These are phyloP conservation scores for Ahaetulla prasina DNA, from an alignment of 2,113 vertebrate genomes.

Conservation along the genomic window DNA sequence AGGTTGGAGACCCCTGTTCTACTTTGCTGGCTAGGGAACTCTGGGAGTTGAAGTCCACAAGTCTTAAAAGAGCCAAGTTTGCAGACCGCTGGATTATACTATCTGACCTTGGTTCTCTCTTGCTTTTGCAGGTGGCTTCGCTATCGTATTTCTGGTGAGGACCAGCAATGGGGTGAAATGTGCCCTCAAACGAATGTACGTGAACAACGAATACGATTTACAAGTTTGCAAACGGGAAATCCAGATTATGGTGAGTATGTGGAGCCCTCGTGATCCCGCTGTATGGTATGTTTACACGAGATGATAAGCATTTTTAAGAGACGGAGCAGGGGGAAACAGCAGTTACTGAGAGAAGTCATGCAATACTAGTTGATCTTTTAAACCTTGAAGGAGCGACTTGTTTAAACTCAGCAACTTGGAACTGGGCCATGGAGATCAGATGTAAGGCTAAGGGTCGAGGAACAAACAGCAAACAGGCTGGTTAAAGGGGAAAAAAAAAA, in stretches of 20 bases:
- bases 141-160: conserved; percentile 92
- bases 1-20: too few species aligned
- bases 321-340: not conserved
- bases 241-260: conserved; percentile 91
- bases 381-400: not conserved
- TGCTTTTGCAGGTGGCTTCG: conserved; percentile 85
- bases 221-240: conserved; percentile 96
- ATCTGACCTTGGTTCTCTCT: conserved; percentile 12
- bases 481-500: too few species aligned
- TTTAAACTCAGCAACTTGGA: not conserved
- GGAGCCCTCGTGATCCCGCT: rapidly evolving
- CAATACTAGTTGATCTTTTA: not conserved
- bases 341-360: too few species aligned
- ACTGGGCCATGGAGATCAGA: not conserved
- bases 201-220: conserved; percentile 94
- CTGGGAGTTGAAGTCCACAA: too few species aligned
- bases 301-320: not conserved
- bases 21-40: too few species aligned
- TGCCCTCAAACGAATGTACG: conserved; percentile 97
- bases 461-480: not conserved
- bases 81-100: too few species aligned
- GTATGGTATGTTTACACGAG: not conserved
- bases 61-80: too few species aligned
- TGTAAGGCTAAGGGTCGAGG: not conserved
- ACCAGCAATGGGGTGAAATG: conserved; percentile 90